Base-by-base conservation (phyloP, 2,113 vertebrate species). In the Hystrix brachyura region DNA sequence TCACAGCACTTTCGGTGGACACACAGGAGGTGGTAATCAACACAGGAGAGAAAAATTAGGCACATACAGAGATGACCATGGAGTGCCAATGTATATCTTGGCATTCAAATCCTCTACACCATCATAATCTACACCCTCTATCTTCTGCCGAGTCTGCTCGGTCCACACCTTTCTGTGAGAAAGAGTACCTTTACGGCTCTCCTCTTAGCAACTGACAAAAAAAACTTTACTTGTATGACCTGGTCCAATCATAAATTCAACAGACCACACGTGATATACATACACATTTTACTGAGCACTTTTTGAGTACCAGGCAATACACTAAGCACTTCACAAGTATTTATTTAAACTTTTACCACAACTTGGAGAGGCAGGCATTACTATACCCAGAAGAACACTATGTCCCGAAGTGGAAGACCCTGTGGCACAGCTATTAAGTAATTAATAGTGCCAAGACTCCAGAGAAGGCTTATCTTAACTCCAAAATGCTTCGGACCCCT, bases 181-280 rank as follows among this genome's bases (percentile, higher is more conserved):
- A 79, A 71, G 43, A 83, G 27, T 43, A 83, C 55, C 55, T 23
- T 27, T n/a, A 25, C 10, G 23, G 29, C 38, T 38, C 38, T 60
- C 86, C 71, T 60, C 59, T 94, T 96, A 92, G 87, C 72, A 94
- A 92, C 43, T 87, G 55, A 90, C 79, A 94, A 90, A 85, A 90
- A 95, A 92, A 87, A 65, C 18, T 64, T 84, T 57, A 17, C 34
- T 90, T 84, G 88, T 8, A 81, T 89, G 87, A 96, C 81, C 69
- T 93, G 90, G 38, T 11, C 48, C 55, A 64, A 94, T 67, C 79
- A 86, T 53, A 88, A 94, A 46, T 64, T 94, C 51, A 87, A 85
- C 18, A 86, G 27, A 86, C 88, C 48, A 23, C 43, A 87, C 57
- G 23, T 78, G 51, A 92, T 71, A 81, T 21, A 94, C 59, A 92